Evolutionary conservation across 2,797 vertebrate genomes (phyloP).

Genomic region (Huso huso): DNA sequence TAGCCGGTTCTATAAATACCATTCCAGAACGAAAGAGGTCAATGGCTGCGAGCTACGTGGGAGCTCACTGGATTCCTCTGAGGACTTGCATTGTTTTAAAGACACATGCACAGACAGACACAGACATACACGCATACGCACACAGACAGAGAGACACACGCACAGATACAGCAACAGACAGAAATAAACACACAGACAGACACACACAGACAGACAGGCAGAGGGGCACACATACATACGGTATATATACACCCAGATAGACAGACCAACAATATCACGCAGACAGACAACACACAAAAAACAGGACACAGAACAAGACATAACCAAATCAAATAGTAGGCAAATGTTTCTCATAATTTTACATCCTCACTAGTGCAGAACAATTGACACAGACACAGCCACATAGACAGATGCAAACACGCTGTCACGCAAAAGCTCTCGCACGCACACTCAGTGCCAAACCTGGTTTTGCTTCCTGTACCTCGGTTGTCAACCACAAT

Average conservation of each 20-base stretch:
- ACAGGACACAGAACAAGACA: not conserved
- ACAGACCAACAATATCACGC: not conserved
- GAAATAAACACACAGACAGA: slow-evolving; percentile 16
- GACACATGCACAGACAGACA: slow-evolving; percentile 9
- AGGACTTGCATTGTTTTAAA: slow-evolving; percentile 1
- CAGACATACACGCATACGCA: not conserved
- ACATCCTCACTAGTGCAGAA: slow-evolving; percentile 1
- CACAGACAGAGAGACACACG: slow-evolving; percentile 6
- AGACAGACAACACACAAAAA: not conserved
- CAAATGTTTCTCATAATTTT: no score
- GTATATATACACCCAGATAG: slow-evolving; percentile 22
- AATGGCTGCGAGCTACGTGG: not conserved
- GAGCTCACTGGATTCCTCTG: not conserved
- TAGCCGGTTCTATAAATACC: not conserved
- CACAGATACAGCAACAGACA: slow-evolving; percentile 4
- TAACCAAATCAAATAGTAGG: no score
- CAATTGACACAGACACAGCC: slow-evolving; percentile 45
- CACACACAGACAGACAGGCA: slow-evolving; percentile 17
- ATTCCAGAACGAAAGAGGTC: not conserved
- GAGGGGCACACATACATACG: slow-evolving; percentile 37
- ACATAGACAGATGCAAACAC: slow-evolving; percentile 47
- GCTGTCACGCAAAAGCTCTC: slow-evolving; percentile 24
- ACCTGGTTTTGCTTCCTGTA: slow-evolving; percentile 2
- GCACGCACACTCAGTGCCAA: not conserved
- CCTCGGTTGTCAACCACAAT: not conserved